Percentiles rank a stretch among this genome's conserved stretches.
phyloP scores from a whole-genome alignment of 2,113 vertebrate species.

The Phrynosoma platyrhinos region DNA sequence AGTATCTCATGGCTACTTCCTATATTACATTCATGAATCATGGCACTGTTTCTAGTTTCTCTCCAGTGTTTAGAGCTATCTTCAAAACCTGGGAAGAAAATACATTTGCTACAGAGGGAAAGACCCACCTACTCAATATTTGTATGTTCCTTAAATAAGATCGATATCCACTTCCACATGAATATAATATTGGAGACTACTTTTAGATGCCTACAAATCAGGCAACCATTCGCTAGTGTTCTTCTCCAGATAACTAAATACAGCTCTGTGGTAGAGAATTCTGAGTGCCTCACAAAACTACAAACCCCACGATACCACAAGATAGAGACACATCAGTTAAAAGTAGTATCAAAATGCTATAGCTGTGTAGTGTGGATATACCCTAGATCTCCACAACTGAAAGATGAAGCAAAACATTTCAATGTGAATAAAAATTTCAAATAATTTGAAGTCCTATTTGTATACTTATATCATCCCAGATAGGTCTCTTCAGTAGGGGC shows the following conservation, averaged over 20 bases:
- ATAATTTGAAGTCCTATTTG: conserved; percentile 36
- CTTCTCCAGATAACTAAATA: too few relatives aligned
- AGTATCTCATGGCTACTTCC: not conserved
- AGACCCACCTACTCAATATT: not conserved
- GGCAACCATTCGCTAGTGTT: not conserved
- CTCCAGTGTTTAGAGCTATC: not conserved
- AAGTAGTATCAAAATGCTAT: too few relatives aligned
- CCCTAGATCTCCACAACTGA: conserved; percentile 31
- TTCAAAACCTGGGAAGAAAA: not conserved
- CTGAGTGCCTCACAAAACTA: too few relatives aligned
- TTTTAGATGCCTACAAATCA: not conserved
- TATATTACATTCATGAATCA: not conserved
- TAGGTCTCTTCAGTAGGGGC: conserved; percentile 33
- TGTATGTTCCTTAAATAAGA: not conserved
- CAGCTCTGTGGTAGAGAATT: too few relatives aligned
- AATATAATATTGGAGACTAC: not conserved
- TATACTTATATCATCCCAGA: conserved; percentile 36
- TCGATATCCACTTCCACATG: not conserved
- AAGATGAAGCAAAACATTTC: conserved; percentile 42
- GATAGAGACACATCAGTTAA: too few relatives aligned
- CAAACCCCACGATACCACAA: too few relatives aligned
- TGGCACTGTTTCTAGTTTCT: not conserved
- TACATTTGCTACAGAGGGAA: not conserved
- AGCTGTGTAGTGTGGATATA: not conserved
- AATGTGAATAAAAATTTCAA: conserved; percentile 42